These are phyloP conservation scores for Bellardia bayeri DNA, from an alignment of 2,888 invertebrate genomes.

Conservation along the genomic window DNA sequence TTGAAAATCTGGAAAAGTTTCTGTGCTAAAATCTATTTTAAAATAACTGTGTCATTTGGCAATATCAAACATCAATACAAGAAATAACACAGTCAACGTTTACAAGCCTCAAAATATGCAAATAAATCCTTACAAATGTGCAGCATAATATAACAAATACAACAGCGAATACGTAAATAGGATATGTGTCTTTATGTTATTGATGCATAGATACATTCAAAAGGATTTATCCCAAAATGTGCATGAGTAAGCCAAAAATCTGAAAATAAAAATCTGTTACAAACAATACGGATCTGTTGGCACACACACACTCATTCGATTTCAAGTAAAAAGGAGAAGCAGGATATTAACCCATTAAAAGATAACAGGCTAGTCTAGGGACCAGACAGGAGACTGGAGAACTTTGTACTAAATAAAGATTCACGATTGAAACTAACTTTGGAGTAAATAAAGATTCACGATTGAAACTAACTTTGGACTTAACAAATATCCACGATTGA, in stretches of 20 bases:
- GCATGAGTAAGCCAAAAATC: constrained; percentile 37
- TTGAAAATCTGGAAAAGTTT: neutral
- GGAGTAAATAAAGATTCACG: no score
- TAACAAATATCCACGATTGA: no score
- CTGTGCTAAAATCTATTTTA: neutral
- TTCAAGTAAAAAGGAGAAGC: neutral
- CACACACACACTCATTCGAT: constrained; percentile 24
- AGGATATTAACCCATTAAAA: constrained; percentile 16
- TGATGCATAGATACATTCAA: constrained; percentile 33
- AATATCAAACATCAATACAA: constrained; percentile 40
- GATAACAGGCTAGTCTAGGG: neutral
- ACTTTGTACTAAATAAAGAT: no score
- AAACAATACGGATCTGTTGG: constrained; percentile 21
- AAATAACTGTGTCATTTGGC: constrained; percentile 59
- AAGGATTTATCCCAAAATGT: constrained; percentile 54
- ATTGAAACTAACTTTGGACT: no score
- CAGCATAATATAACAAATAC: constrained; percentile 53
- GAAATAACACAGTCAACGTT: constrained; percentile 17
- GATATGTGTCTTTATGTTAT: constrained; percentile 9
- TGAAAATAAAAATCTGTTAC: constrained; percentile 2
- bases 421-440: no score
- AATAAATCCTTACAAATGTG: constrained; percentile 73
- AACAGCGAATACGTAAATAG: neutral
- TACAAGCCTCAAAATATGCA: constrained; percentile 59
- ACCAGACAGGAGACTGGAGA: neutral